Conservation (phyloP, 2,113 vertebrate genomes). For the Tretioscincus oriximinensis region DNA sequence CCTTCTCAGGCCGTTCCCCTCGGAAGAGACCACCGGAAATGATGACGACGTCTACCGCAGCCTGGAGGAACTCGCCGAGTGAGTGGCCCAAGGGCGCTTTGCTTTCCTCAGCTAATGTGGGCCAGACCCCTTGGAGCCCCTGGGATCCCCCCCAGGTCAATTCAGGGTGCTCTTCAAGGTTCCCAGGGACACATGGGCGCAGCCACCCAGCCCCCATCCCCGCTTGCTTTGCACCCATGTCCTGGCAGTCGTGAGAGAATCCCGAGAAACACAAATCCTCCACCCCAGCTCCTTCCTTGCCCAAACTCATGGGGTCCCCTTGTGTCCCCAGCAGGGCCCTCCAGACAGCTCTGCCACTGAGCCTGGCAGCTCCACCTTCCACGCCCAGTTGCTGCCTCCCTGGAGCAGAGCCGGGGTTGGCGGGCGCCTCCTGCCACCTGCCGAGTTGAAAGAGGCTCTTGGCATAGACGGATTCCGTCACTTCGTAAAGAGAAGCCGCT, state of each 20-base stretch:
- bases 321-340: no score
- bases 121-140: no score
- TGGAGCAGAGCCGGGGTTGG: background rate
- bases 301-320: no score
- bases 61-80: conserved; percentile 97
- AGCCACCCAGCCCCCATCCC: no score
- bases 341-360: no score
- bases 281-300: no score
- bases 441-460: background rate
- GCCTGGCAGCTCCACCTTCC: background rate
- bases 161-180: no score
- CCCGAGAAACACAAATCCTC: background rate
- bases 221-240: background rate
- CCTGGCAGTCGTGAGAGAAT: background rate
- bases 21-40: conserved; percentile 90
- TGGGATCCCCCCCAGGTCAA: no score
- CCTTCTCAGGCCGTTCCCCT: conserved; percentile 86
- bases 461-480: rapidly evolving
- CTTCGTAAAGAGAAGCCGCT: background rate
- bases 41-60: conserved; percentile 96
- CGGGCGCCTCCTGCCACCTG: background rate
- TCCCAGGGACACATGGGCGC: no score
- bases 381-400: background rate
- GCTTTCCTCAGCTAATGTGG: no score
- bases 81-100: conserved; percentile 61